phyloP scores from a whole-genome alignment of 1,140 invertebrate species.

The Drosophila orosa region DNA sequence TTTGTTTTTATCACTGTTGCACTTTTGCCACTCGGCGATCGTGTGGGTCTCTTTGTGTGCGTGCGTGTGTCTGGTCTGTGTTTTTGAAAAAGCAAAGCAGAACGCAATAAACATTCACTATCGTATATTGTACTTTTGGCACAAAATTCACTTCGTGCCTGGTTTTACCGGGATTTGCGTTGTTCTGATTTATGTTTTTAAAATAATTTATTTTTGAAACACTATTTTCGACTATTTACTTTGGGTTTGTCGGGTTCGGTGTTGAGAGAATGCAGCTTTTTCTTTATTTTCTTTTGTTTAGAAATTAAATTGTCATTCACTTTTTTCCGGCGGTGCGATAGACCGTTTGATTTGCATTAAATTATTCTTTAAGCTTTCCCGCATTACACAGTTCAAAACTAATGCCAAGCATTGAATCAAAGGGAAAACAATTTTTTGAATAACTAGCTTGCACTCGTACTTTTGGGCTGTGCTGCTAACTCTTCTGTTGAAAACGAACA shows the following conservation, averaged over 20 bases:
- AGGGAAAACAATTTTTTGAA: not conserved
- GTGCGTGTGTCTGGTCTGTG: not conserved
- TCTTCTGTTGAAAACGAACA: no score
- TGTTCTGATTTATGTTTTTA: not conserved
- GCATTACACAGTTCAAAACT: not conserved
- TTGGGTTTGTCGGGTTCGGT: not conserved
- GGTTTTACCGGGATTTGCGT: no score
- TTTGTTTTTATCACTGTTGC: constrained; percentile 48
- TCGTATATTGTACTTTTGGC: constrained; percentile 5
- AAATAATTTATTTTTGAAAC: not conserved
- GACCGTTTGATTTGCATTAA: not conserved
- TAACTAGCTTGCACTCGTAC: no score
- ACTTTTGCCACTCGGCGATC: constrained; percentile 33
- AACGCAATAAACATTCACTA: constrained; percentile 15
- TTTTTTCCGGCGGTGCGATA: not conserved
- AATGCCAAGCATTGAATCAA: not conserved
- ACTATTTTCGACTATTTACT: constrained; percentile 11
- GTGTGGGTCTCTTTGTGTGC: constrained; percentile 2
- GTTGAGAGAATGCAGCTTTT: not conserved
- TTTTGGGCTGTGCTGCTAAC: no score
- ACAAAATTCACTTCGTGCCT: constrained; percentile 8
- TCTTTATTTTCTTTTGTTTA: not conserved
- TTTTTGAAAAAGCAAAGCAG: constrained; percentile 16
- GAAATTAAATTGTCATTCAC: not conserved
- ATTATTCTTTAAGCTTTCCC: not conserved